Evolutionary conservation across 2,888 invertebrate species (phyloP), one percentile per base, ranked within the genome.

Genomic region (Oligia fasciuncula): DNA sequence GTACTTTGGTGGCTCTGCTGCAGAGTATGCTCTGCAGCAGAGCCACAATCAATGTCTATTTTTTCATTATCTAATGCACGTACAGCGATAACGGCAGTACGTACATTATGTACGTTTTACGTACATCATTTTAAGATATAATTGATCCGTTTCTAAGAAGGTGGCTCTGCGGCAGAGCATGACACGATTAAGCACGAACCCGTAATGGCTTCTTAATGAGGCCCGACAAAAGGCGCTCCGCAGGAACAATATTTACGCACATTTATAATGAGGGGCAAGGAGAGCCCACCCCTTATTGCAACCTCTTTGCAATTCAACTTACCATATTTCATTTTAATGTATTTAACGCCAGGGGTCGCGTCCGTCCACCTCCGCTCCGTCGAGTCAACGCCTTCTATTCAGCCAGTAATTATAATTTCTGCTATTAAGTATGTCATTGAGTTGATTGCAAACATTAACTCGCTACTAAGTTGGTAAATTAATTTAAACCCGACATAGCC

Each of bases 121-220:
- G n/a, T n/a, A n/a, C n/a, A n/a, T n/a, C n/a, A n/a, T n/a, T n/a
- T n/a, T n/a, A n/a, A n/a, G n/a, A n/a, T n/a, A n/a, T n/a, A n/a
- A n/a, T n/a, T n/a, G n/a, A n/a, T n/a, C n/a, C n/a, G n/a, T n/a
- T n/a, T n/a, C n/a, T n/a, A n/a, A n/a, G n/a, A n/a, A n/a, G n/a
- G n/a, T n/a, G n/a, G n/a, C n/a, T n/a, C n/a, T n/a, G n/a, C n/a
- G n/a, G n/a, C n/a, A n/a, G n/a, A n/a, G n/a, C n/a, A n/a, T n/a
- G n/a, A n/a, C n/a, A n/a, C n/a, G n/a, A n/a, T n/a, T 91, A 91
- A 88, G 87, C 90, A 88, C 78, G 73, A 87, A 89, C 87, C 90
- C 90, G 87, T 94, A 94, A 95, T 94, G 94, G 93, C 90, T 94
- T 94, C 93, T 94, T 95, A 94, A 94, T 94, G 94, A 94, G 93